Conservation (phyloP, 2,888 invertebrate species). For the Xestia c-nigrum region DNA sequence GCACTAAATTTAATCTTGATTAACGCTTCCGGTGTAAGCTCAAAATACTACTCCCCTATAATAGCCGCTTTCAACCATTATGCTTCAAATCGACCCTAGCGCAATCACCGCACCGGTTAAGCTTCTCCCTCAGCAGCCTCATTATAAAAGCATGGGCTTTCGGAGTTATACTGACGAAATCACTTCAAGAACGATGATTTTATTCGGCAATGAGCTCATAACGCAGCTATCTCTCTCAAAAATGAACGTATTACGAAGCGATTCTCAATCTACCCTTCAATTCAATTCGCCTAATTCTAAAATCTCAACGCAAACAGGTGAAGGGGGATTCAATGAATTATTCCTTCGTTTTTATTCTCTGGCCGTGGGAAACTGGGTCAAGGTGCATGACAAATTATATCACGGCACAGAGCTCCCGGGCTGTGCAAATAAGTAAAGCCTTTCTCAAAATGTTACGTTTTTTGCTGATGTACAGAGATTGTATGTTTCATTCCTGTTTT, state of each 20-base stretch:
- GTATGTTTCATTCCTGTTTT: slow-evolving; percentile 58
- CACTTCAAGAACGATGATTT: slow-evolving; percentile 48
- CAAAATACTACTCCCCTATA: background rate
- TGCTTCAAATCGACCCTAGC: slow-evolving; percentile 6
- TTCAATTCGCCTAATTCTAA: slow-evolving; percentile 66
- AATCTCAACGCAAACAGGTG: slow-evolving; percentile 71
- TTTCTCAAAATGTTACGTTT: slow-evolving; percentile 78
- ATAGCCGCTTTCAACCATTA: slow-evolving; percentile 5
- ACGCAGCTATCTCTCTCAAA: slow-evolving; percentile 25
- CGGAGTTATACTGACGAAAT: slow-evolving; percentile 38
- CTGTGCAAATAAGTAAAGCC: slow-evolving; percentile 80
- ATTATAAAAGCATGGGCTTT: slow-evolving; percentile 35
- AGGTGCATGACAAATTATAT: slow-evolving; percentile 83
- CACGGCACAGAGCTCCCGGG: slow-evolving; percentile 72
- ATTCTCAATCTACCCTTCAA: slow-evolving; percentile 58
- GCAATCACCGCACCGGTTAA: slow-evolving; percentile 26
- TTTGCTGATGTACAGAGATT: slow-evolving; percentile 71
- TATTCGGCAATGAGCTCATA: slow-evolving; percentile 37
- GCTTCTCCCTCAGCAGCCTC: slow-evolving; percentile 17
- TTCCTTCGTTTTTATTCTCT: slow-evolving; percentile 68
- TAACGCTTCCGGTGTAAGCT: slow-evolving; percentile 16
- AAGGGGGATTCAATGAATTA: slow-evolving; percentile 71
- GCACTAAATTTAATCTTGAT: slow-evolving; percentile 47
- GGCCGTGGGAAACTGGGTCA: slow-evolving; percentile 75
- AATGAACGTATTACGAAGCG: slow-evolving; percentile 53